Percentiles rank a stretch among this genome's conserved stretches.
phyloP scores from a whole-genome alignment of 1,140 invertebrate species.

The Myzus persicae region DNA sequence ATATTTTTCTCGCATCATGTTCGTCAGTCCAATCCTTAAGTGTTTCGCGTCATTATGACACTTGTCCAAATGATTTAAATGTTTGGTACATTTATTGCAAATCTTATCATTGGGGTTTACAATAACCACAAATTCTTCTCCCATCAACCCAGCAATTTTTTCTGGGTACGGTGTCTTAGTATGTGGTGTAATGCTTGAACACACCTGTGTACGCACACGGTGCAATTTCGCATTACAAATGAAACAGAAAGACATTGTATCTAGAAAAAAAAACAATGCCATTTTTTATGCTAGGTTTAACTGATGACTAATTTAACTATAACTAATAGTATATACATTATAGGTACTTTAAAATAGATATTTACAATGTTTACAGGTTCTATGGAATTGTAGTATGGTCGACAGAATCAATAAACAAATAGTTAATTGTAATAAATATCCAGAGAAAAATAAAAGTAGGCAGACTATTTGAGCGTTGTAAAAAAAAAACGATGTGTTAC shows the following conservation, averaged over 20 bases:
- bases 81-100: slow-evolving; percentile 60
- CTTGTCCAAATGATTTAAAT: slow-evolving; percentile 61
- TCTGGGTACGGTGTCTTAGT: slow-evolving; percentile 60
- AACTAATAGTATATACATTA: background rate
- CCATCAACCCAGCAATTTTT: slow-evolving; percentile 62
- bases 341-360: too few relatives aligned
- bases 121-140: slow-evolving; percentile 61
- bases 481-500: too few relatives aligned
- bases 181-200: slow-evolving; percentile 59
- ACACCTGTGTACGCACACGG: slow-evolving; percentile 57
- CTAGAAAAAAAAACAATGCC: background rate
- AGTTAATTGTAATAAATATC: too few relatives aligned
- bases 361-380: too few relatives aligned
- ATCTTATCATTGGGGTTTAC: slow-evolving; percentile 60
- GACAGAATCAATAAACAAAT: too few relatives aligned
- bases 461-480: too few relatives aligned
- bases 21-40: slow-evolving; percentile 60
- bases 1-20: slow-evolving; percentile 61
- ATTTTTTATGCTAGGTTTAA: background rate
- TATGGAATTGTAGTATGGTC: too few relatives aligned
- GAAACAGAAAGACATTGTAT: slow-evolving; percentile 60
- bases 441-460: too few relatives aligned
- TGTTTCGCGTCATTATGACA: slow-evolving; percentile 60
- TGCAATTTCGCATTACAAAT: slow-evolving; percentile 60
- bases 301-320: background rate